These are phyloP conservation scores for Tamias sibiricus DNA, from an alignment of 2,113 vertebrate genomes.

Conservation along the genomic window DNA sequence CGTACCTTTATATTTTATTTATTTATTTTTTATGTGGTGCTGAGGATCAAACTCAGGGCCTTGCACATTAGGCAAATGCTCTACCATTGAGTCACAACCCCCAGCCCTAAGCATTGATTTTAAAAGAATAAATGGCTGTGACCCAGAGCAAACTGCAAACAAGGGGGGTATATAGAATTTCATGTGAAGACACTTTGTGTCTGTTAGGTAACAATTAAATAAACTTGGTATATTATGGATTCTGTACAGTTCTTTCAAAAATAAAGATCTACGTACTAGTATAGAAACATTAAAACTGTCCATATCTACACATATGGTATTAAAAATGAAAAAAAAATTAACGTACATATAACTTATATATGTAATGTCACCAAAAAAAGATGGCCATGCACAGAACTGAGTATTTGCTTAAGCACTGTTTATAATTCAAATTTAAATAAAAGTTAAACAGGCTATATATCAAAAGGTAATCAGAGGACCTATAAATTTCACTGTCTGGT, in stretches of 20 bases:
- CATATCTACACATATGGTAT: neutral
- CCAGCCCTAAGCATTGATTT: neutral
- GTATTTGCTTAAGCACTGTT: neutral
- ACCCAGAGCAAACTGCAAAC: neutral
- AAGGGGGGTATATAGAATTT: neutral
- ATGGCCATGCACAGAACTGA: neutral
- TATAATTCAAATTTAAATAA: neutral
- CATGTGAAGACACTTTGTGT: neutral
- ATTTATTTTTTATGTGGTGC: too few species aligned
- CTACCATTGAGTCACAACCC: too few species aligned
- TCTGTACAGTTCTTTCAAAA: neutral
- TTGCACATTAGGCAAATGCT: too few species aligned
- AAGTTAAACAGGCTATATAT: neutral
- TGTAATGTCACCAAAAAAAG: neutral
- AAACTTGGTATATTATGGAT: neutral
- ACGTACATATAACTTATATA: neutral
- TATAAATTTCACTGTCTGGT: conserved; percentile 10
- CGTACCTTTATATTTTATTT: too few species aligned
- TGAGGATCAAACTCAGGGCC: too few species aligned
- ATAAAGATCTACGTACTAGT: neutral
- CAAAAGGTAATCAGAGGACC: neutral
- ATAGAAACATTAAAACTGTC: neutral
- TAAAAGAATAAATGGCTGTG: neutral
- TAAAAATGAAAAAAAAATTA: neutral
- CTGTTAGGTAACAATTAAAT: neutral